These are phyloP conservation scores for Helogale parvula DNA, from an alignment of 2,113 vertebrate genomes.

Conservation along the genomic window DNA sequence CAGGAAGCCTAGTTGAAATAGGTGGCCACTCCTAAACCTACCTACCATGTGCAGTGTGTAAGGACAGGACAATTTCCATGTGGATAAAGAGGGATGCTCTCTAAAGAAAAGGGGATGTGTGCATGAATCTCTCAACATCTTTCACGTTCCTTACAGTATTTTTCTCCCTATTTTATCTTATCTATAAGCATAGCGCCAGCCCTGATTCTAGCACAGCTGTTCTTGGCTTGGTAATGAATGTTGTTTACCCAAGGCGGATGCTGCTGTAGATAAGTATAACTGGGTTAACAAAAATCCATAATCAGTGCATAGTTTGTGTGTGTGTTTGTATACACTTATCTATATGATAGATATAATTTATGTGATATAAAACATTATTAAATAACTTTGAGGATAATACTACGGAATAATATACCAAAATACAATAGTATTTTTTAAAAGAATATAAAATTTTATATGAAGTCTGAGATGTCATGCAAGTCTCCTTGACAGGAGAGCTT, in stretches of 20 bases:
- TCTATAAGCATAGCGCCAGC: background rate
- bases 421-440: background rate
- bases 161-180: background rate
- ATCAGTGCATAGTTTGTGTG: background rate
- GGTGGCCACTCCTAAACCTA: background rate
- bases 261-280: background rate
- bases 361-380: background rate
- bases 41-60: rapidly evolving
- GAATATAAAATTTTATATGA: background rate
- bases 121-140: background rate
- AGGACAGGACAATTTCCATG: background rate
- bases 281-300: background rate
- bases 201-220: background rate
- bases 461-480: background rate
- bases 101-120: background rate
- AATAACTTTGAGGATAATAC: background rate
- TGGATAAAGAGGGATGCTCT: background rate
- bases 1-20: background rate
- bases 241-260: background rate
- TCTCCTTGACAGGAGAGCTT: constrained; percentile 37
- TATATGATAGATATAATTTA: background rate
- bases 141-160: background rate
- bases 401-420: background rate
- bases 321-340: background rate
- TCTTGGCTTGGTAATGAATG: background rate